phyloP scores from a whole-genome alignment of 2,888 invertebrate genomes.

The Synanthedon vespiformis region DNA sequence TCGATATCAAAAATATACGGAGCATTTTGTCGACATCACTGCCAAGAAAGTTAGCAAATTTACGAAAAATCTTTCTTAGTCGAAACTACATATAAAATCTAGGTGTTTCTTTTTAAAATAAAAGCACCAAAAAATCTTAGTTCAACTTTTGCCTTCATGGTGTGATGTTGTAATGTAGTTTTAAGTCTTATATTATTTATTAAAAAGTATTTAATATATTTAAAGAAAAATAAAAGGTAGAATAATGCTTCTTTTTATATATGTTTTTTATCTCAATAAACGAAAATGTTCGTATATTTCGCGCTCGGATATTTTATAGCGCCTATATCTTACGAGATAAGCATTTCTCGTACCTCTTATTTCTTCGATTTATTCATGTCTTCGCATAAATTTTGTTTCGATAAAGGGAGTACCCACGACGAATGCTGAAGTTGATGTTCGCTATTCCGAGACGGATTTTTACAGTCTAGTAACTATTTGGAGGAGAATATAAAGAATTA shows the following conservation, averaged over 20 bases:
- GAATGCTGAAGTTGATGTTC: neutral
- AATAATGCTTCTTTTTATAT: too few species aligned
- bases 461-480: neutral
- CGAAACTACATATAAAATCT: too few species aligned
- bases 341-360: constrained; percentile 43
- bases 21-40: constrained; percentile 10
- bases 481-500: neutral
- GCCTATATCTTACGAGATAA: constrained; percentile 56
- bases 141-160: too few species aligned
- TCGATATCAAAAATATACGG: neutral
- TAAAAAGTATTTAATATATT: too few species aligned
- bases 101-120: too few species aligned
- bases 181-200: too few species aligned
- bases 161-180: too few species aligned
- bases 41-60: constrained; percentile 8
- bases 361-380: constrained; percentile 63
- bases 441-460: constrained; percentile 1
- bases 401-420: constrained; percentile 2
- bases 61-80: too few species aligned
- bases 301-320: constrained; percentile 48
- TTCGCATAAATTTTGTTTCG: constrained; percentile 45
- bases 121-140: too few species aligned
- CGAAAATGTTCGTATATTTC: constrained; percentile 20
- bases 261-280: constrained; percentile 20
- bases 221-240: too few species aligned